Base-by-base conservation (phyloP, 2,797 vertebrate genomes). In the Melanotaenia nigrans region DNA sequence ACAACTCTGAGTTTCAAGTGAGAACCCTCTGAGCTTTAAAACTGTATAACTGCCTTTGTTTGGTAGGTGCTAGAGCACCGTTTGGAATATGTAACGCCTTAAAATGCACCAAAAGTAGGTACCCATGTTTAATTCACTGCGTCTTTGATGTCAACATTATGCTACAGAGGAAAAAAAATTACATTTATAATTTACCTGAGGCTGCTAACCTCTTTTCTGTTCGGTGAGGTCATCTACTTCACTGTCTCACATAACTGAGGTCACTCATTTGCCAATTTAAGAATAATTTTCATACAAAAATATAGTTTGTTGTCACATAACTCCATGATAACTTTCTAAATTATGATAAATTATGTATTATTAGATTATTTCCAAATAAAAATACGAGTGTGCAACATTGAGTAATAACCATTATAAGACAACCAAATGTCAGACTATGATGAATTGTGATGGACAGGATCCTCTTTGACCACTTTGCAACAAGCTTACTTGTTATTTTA, bases 401-500 rank as follows among this genome's bases (percentile, higher is more conserved):
- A 20, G 10, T 18, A 49, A 28, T 35, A 3, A 2, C 40, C 20
- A 20, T 63, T 45, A 33, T 6, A n/a, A 33, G 5, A 16, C 5
- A 3, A 63, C 18, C 6, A 57, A 56, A n/a, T 28, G 36, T 25
- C 22, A 25, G 8, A 25, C 25, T n/a, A 40, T 40, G 35, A 55
- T 30, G 12, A 18, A 25, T 25, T n/a, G 14, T 55, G n/a, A 59
- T 49, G 40, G 30, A 30, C 65, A 42, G 53, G 30, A 18, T 54
- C 53, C 9, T 28, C 32, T 49, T 47, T 35, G 56, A 49, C 42
- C 56, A 68, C 51, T 24, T 35, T 42, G 59, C 35, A 54, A 18
- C 13, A 9, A 22, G 42, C 55, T 51, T 25, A 28, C 58, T 61
- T 12, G n/a, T 18, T 79, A 61, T 70, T 51, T 71, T 71, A 67